Base-by-base conservation (phyloP, 1,140 invertebrate species). In the Tetragonula clypearis region DNA sequence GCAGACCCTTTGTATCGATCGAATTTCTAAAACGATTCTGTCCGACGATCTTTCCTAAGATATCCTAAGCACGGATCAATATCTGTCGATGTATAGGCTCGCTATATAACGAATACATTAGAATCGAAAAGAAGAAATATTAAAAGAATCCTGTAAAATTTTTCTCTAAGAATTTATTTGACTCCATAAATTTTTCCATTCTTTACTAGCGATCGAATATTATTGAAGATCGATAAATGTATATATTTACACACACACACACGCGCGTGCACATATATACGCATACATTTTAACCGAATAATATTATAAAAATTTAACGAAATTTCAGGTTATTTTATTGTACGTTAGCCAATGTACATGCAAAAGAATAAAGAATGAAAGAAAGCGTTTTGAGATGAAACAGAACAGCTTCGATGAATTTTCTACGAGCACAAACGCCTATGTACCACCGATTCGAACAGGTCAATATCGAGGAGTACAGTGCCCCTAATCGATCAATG, bases 401-500 rank as follows among this genome's bases (percentile, higher is more conserved):
- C 41, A 49, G 26, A 17, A 17, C 41, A n/a, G 19, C 53, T 79
- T 79, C 26, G 30, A 69, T 79, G 53, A 68, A 68, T 77, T 77
- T 77, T 60, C 73, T 76, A 53, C 62, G n/a, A 66, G 74, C 58
- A 65, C 71, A 65, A 65, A 82, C 21, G n/a, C 23, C 23, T 26
- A 30, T 66, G 15, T 56, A n/a, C 0, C 26, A 68, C n/a, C 35
- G n/a, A 82, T 76, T 68, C 30, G 30, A 82, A 72, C 49, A 41
- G 60, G 69, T 56, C 60, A 66, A 53, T 82, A 76, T 76, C 58
- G 55, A 21, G 55, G 49, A 82, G 41, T 65, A 75, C 58, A 65
- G 71, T 68, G 72, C 49, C 73, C 72, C n/a, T 82, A 68, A 82
- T 82, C 81, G 65, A 83, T 77, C 72, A 76, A 69, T 56, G 65